Percentiles rank a stretch among this genome's conserved stretches.
Evolutionary conservation across 2,888 invertebrate genomes (phyloP).

Genomic region (Patella pellucida): DNA sequence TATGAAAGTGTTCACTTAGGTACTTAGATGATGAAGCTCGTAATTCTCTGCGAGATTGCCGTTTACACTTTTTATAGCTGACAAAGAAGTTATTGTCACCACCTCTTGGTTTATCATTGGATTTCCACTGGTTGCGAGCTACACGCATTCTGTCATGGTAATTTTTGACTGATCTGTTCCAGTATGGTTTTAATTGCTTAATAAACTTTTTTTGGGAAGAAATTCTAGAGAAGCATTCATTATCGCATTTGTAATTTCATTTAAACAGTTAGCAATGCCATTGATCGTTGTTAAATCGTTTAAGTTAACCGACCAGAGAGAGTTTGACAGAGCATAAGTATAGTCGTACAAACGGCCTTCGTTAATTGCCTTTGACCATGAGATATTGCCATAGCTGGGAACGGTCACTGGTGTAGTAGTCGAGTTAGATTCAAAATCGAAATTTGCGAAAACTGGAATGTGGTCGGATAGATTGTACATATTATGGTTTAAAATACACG

Average conservation of each 20-base stretch:
- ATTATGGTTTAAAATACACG: not conserved
- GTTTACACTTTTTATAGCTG: not conserved
- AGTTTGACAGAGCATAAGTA: not conserved
- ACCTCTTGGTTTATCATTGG: not conserved
- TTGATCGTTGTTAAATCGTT: not conserved
- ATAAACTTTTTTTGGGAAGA: not conserved
- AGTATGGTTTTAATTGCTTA: not conserved
- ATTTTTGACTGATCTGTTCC: not conserved
- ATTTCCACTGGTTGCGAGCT: not conserved
- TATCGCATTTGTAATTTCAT: not conserved
- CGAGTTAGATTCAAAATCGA: not conserved
- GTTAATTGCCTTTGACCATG: not conserved
- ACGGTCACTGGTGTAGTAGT: not conserved
- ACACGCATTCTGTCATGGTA: not conserved
- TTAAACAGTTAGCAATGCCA: not conserved
- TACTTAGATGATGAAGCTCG: not conserved
- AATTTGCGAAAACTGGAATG: not conserved
- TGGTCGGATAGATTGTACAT: not conserved
- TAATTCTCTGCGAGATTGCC: not conserved
- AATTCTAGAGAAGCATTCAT: not conserved
- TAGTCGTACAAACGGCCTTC: not conserved
- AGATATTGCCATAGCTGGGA: not conserved
- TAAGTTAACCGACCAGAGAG: not conserved
- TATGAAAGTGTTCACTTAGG: not conserved
- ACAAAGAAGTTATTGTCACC: not conserved